Base-by-base conservation (phyloP, 1,140 invertebrate genomes). In the Danaus plexippus region DNA sequence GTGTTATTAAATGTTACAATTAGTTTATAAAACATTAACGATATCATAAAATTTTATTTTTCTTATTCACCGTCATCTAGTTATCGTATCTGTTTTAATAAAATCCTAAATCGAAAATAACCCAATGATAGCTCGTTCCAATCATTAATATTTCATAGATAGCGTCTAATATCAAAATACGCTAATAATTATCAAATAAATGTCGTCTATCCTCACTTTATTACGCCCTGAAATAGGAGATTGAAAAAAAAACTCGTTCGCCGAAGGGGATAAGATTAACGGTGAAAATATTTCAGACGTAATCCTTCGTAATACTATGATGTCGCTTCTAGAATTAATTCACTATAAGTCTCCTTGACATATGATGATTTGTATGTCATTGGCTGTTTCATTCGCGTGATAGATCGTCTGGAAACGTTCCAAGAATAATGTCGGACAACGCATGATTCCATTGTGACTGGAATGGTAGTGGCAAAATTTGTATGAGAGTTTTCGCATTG, bases 271-370 rank as follows among this genome's bases (percentile, higher is more conserved):
- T 9, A 45, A 51, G 52, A 62, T 58, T 52, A 54, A 62, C 43
- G 32, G 51, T 13, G n/a, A 15, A 43, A 63, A 58, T 57, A 51
- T 52, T 55, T 44, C 51, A 57, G 41, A 46, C 47, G 43, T 46
- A 52, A 54, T 66, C 51, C 41, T 11, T 43, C 47, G 41, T 42
- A 42, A 59, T 41, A 55, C 43, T 15, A 52, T 53, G 53, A 59
- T 53, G 42, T 44, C 54, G 52, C 43, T 52, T n/a, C 22, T 40
- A 47, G 43, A 59, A 59, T 57, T 65, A 62, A 59, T 57, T 54
- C 60, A 47, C 47, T 63, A 54, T 58, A 58, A 58, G 60, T 43
- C 54, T 40, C 53, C 50, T 52, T 59, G 57, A 54, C 51, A 50
- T 51, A 60, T 53, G 51, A 60, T 59, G 61, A 56, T 62, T 43